A percentile compares a stretch with the other conserved stretches of the same genome.
phyloP scores from a whole-genome alignment of 2,797 vertebrate species.

The Mus minutoides region DNA sequence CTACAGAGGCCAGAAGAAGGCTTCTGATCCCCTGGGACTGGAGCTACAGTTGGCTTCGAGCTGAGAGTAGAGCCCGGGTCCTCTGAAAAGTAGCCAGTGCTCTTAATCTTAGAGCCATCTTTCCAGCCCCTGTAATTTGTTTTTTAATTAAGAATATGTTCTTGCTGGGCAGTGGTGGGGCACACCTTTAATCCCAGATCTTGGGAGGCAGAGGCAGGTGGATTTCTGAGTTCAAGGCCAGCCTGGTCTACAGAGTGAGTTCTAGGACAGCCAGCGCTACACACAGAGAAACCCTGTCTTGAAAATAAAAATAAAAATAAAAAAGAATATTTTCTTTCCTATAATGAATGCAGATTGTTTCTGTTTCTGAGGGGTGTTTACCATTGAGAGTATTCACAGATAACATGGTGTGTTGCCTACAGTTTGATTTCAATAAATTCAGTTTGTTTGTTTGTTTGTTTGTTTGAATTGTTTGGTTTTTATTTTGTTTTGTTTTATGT shows the following conservation, averaged over 20 bases:
- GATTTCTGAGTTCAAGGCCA: too few relatives aligned
- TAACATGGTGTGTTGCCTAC: background rate
- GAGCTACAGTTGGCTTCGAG: background rate
- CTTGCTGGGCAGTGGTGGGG: background rate
- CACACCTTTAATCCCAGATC: too few relatives aligned
- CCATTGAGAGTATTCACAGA: background rate
- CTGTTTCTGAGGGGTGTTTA: background rate
- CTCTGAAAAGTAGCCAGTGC: background rate
- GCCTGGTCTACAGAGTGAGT: too few relatives aligned
- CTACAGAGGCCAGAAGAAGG: background rate
- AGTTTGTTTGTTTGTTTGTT: background rate
- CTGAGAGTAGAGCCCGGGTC: background rate
- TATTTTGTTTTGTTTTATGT: background rate
- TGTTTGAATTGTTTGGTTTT: background rate
- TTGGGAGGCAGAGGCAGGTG: too few relatives aligned
- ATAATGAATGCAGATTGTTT: background rate
- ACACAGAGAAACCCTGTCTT: too few relatives aligned
- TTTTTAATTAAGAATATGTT: slow-evolving; percentile 2
- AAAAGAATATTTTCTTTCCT: background rate
- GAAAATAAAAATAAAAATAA: too few relatives aligned
- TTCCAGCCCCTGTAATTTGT: background rate
- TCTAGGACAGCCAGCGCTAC: too few relatives aligned
- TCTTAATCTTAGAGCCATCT: background rate
- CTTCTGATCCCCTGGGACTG: background rate
- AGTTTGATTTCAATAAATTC: background rate